Evolutionary conservation across 2,888 invertebrate genomes (phyloP).

Genomic region (Tanypteryx hageni): DNA sequence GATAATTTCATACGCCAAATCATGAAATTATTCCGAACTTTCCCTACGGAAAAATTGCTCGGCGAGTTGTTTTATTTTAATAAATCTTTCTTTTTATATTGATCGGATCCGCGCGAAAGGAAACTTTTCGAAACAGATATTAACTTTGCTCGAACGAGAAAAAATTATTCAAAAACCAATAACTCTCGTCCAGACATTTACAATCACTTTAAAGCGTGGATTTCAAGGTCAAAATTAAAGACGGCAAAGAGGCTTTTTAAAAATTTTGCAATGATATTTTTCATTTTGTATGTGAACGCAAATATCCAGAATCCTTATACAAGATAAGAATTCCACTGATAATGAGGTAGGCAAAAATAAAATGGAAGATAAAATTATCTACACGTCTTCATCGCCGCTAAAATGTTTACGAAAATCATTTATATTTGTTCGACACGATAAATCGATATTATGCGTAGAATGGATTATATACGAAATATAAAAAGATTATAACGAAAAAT

Average conservation of each 20-base stretch:
- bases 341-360: too few relatives aligned
- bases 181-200: background rate
- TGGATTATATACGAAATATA: too few relatives aligned
- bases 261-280: too few relatives aligned
- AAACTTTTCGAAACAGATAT: background rate
- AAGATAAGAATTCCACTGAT: too few relatives aligned
- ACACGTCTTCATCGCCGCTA: too few relatives aligned
- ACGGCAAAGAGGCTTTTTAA: background rate
- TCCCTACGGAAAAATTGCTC: background rate
- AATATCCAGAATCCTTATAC: too few relatives aligned
- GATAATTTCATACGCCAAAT: background rate
- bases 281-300: too few relatives aligned
- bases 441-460: too few relatives aligned
- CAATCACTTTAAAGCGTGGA: background rate
- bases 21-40: background rate
- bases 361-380: too few relatives aligned
- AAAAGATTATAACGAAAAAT: too few relatives aligned
- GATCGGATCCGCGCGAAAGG: background rate
- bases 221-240: background rate
- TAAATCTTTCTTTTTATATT: background rate
- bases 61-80: background rate
- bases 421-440: too few relatives aligned
- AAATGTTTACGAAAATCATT: too few relatives aligned
- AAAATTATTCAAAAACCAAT: background rate
- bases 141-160: background rate